Conservation (phyloP, 2,888 invertebrate species). For the Erebia epiphron region DNA sequence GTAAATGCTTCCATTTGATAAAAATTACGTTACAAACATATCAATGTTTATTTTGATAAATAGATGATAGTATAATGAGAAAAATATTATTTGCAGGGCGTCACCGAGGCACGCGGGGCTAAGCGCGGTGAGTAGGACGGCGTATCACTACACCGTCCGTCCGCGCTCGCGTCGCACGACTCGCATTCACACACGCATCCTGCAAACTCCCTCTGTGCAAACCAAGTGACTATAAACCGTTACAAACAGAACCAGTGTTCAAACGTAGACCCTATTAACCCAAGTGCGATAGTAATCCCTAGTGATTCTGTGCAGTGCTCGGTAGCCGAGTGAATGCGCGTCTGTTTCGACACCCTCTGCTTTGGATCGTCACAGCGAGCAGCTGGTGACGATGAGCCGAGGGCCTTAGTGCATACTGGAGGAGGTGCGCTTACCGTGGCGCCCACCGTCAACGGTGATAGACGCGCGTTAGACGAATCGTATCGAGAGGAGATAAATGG, state of each 20-base stretch:
- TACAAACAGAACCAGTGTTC: conserved; percentile 51
- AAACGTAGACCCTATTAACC: conserved; percentile 48
- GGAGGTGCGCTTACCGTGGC: conserved; percentile 79
- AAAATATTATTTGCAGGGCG: conserved; percentile 65
- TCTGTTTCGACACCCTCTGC: conserved; percentile 95
- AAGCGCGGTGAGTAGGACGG: conserved; percentile 58
- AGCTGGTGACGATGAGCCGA: conserved; percentile 89
- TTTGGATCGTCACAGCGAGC: conserved; percentile 94
- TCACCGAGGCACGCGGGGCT: conserved; percentile 74
- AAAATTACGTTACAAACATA: conserved; percentile 21
- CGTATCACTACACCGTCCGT: conserved; percentile 69
- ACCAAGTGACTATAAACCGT: conserved; percentile 50
- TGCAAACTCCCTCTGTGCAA: conserved; percentile 55
- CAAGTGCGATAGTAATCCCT: conserved; percentile 60
- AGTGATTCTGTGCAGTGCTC: conserved; percentile 75
- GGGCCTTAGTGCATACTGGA: conserved; percentile 77
- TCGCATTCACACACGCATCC: conserved; percentile 67
- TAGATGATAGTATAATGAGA: conserved; percentile 40
- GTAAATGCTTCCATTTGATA: conserved; percentile 21
- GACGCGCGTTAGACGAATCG: conserved; percentile 77
- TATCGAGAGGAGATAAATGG: conserved; percentile 76
- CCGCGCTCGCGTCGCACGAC: conserved; percentile 77
- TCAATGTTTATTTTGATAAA: conserved; percentile 34
- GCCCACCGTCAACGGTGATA: conserved; percentile 77
- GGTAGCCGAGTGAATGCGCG: conserved; percentile 92